Evolutionary conservation across 2,113 vertebrate genomes (phyloP).

Genomic region (Platysteira castanea): DNA sequence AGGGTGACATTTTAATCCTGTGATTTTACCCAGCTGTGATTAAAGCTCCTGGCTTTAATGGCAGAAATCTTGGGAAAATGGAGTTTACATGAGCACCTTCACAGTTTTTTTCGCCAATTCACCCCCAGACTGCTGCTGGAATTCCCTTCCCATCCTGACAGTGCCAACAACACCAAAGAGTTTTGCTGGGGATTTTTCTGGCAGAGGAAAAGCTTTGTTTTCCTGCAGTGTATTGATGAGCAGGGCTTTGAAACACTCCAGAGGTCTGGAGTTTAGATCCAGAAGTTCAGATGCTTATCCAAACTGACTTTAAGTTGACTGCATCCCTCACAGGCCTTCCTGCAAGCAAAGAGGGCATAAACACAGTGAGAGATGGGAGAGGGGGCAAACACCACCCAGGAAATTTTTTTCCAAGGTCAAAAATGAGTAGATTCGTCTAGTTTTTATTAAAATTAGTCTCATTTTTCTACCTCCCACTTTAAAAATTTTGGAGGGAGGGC

Average conservation of each 20-base stretch:
- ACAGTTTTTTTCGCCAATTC: neutral
- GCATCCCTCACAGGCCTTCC: no score
- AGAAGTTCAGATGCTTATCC: no score
- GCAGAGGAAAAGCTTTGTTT: neutral
- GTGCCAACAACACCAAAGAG: neutral
- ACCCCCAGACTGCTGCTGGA: neutral
- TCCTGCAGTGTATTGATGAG: neutral
- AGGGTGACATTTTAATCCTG: neutral
- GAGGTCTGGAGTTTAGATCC: neutral
- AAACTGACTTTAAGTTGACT: no score
- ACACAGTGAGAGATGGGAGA: no score
- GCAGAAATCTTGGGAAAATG: neutral
- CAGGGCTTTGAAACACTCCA: neutral
- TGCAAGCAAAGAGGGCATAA: no score
- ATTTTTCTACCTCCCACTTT: neutral
- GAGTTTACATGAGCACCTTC: neutral
- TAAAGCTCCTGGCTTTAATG: neutral
- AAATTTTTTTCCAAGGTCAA: neutral
- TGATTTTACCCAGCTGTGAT: neutral
- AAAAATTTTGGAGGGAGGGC: neutral
- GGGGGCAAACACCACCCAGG: neutral
- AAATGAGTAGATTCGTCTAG: neutral
- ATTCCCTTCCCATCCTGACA: neutral
- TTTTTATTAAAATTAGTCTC: no score
- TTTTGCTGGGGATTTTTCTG: neutral